These are phyloP conservation scores for Turnix velox DNA, from an alignment of 2,113 vertebrate species.

Conservation along the genomic window DNA sequence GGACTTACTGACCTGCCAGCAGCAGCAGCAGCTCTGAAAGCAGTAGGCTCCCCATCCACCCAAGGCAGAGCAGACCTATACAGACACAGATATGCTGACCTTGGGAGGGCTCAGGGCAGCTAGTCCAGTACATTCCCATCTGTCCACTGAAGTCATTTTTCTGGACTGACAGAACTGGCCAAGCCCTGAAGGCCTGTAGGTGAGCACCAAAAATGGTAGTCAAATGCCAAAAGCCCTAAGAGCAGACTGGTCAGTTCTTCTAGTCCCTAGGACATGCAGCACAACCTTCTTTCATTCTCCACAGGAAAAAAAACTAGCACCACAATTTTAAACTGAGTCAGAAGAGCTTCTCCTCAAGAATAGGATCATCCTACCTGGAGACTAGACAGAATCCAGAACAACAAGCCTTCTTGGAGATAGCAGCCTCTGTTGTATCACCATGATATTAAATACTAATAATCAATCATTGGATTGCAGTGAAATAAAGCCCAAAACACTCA, in stretches of 20 bases:
- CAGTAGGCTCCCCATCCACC: not conserved
- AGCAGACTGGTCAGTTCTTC: no score
- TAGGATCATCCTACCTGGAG: not conserved
- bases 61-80: not conserved
- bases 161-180: not conserved
- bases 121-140: not conserved
- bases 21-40: accelerated
- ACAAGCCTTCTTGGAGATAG: not conserved
- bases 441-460: not conserved
- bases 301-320: not conserved
- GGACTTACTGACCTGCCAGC: not conserved
- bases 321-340: not conserved
- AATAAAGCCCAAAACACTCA: constrained; percentile 6
- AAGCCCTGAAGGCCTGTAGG: not conserved
- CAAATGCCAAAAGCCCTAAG: not conserved
- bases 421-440: not conserved
- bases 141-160: not conserved
- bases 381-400: not conserved
- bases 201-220: not conserved
- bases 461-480: not conserved
- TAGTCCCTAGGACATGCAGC: not conserved
- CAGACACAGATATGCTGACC: accelerated
- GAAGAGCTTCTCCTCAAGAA: not conserved
- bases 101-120: not conserved
- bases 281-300: not conserved